Conservation (phyloP, 2,888 invertebrate genomes). For the Muschampia staudingeri region DNA sequence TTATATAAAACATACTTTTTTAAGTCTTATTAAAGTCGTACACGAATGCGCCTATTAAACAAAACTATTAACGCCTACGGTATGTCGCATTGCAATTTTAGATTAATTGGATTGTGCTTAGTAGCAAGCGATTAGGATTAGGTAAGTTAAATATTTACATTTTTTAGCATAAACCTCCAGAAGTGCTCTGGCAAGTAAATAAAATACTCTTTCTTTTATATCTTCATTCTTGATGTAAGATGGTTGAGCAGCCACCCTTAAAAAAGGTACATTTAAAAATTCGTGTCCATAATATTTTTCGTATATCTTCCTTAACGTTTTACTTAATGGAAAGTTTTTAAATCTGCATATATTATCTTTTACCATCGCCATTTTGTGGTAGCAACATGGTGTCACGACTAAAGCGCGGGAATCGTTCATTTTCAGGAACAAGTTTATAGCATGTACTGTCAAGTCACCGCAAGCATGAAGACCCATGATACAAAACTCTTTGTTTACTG, state of each 20-base stretch:
- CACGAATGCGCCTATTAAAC: too few species aligned
- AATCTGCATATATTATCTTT: conserved; percentile 79
- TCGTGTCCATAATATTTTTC: conserved; percentile 75
- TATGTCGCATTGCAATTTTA: too few species aligned
- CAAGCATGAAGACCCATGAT: conserved; percentile 94
- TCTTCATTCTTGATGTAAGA: conserved; percentile 83
- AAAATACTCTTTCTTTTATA: conserved; percentile 86
- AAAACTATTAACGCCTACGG: too few species aligned
- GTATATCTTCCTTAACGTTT: conserved; percentile 82
- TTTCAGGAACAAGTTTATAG: conserved; percentile 92
- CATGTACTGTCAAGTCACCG: conserved; percentile 94
- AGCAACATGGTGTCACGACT: conserved; percentile 95
- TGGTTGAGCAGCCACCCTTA: conserved; percentile 94
- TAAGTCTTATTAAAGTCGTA: too few species aligned
- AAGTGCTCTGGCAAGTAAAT: conserved; percentile 92
- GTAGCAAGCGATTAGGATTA: too few species aligned
- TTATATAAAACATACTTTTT: too few species aligned
- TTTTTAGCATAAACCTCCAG: conserved; percentile 91
- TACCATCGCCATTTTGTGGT: conserved; percentile 92
- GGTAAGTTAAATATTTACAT: conserved; percentile 85
- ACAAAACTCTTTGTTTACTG: conserved; percentile 77
- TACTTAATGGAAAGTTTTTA: conserved; percentile 93
- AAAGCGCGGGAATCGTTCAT: conserved; percentile 90
- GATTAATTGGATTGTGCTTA: too few species aligned
- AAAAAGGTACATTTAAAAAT: conserved; percentile 92